Percentiles rank a stretch among this genome's conserved stretches.
phyloP scores from a whole-genome alignment of 2,113 vertebrate species.

The Labrus mixtus region DNA sequence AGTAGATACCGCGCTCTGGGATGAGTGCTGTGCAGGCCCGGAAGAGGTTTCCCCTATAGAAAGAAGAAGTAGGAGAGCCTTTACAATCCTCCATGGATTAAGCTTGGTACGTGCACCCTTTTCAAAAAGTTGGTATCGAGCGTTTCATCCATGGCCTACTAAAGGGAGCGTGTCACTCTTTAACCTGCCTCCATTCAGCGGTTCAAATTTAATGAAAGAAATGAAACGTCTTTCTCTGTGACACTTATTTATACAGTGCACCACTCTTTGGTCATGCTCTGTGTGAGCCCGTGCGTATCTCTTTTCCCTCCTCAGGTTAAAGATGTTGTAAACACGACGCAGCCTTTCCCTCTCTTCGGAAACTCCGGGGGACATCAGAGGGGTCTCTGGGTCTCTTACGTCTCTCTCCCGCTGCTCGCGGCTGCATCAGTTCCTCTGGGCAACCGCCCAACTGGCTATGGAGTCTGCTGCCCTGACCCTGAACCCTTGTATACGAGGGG shows the following conservation, averaged over 20 bases:
- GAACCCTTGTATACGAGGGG: slow-evolving; percentile 76
- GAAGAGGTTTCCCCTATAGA: slow-evolving; percentile 53
- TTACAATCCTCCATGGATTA: slow-evolving; percentile 26
- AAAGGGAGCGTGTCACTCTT: slow-evolving; percentile 36
- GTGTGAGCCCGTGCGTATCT: slow-evolving; percentile 27
- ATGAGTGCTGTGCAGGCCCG: slow-evolving; percentile 51
- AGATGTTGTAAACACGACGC: slow-evolving; percentile 80
- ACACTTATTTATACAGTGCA: slow-evolving; percentile 74
- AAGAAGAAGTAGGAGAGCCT: slow-evolving; percentile 25
- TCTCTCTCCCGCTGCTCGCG: slow-evolving; percentile 57
- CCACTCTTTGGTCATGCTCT: slow-evolving; percentile 56
- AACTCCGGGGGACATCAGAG: slow-evolving; percentile 73
- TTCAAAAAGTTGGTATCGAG: not conserved
- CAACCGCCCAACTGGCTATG: slow-evolving; percentile 76
- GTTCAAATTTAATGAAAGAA: slow-evolving; percentile 65
- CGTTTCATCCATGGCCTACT: not conserved
- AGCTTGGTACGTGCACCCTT: not conserved
- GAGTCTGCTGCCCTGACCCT: slow-evolving; percentile 80
- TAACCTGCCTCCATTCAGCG: slow-evolving; percentile 47
- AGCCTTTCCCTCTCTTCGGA: slow-evolving; percentile 71
- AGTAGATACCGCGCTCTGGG: slow-evolving; percentile 59
- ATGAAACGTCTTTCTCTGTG: slow-evolving; percentile 69
- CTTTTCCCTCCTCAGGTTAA: slow-evolving; percentile 59
- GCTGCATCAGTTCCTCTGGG: slow-evolving; percentile 69
- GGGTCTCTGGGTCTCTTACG: slow-evolving; percentile 68